Conservation (phyloP, 64 coral and sea anemone species). For the Hydrozoanthus tunicans region DNA sequence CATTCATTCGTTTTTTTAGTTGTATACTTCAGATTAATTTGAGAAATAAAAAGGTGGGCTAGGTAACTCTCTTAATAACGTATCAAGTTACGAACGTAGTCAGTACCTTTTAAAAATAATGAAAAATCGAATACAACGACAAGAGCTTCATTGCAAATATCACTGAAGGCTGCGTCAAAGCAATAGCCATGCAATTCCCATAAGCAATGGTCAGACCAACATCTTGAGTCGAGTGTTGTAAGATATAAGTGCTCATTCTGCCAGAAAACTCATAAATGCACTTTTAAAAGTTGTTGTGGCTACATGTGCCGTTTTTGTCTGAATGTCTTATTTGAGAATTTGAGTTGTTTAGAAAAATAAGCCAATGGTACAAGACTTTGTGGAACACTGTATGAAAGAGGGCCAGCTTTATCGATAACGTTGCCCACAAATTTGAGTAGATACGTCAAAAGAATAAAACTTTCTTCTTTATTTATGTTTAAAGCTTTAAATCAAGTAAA, state of each 20-base stretch:
- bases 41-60: no score
- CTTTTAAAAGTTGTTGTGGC: conserved; percentile 11
- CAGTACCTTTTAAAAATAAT: no score
- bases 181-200: neutral
- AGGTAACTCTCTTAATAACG: no score
- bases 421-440: neutral
- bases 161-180: no score
- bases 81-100: no score
- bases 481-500: neutral
- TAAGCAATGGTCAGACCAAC: neutral
- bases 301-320: neutral
- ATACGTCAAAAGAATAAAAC: neutral
- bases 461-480: neutral
- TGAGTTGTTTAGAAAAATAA: neutral
- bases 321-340: neutral
- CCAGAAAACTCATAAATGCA: neutral
- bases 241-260: neutral
- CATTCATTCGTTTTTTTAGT: no score
- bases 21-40: no score
- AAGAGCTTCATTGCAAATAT: no score
- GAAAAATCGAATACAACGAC: no score
- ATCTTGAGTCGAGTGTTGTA: neutral
- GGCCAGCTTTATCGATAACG: neutral
- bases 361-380: neutral
- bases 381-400: neutral